Conservation (phyloP, 2,888 invertebrate genomes). For the Coelinius sp. region DNA sequence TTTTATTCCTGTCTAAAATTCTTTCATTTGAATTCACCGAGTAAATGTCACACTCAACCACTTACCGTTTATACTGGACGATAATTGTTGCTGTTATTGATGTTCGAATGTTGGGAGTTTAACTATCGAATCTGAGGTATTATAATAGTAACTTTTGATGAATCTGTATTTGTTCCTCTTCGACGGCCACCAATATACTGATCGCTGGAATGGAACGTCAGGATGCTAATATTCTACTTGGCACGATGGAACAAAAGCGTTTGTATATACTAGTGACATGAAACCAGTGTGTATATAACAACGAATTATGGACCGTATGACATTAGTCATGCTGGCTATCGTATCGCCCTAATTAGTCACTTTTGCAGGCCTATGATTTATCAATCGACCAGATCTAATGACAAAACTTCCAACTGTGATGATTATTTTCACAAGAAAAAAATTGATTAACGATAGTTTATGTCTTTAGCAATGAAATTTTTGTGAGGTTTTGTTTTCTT, state of each 20-base stretch:
- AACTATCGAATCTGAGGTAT: background rate
- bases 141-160: background rate
- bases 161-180: constrained; percentile 43
- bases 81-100: background rate
- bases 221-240: constrained; percentile 55
- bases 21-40: background rate
- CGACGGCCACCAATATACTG: constrained; percentile 63
- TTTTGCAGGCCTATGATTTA: constrained; percentile 3
- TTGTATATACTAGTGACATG: constrained; percentile 44
- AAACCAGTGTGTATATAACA: constrained; percentile 6
- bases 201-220: constrained; percentile 60
- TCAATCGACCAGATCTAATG: background rate
- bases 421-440: background rate
- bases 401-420: background rate
- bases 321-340: constrained; percentile 23
- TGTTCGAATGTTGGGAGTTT: background rate
- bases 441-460: background rate
- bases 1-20: no score
- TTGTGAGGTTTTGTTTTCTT: no score
- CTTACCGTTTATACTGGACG: background rate
- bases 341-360: constrained; percentile 27
- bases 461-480: background rate
- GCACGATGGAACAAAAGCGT: constrained; percentile 46
- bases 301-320: constrained; percentile 27
- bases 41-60: background rate